These are phyloP conservation scores for Arbacia lixula DNA, from an alignment of 53 echinoderm and acorn worm genomes.

Conservation along the genomic window DNA sequence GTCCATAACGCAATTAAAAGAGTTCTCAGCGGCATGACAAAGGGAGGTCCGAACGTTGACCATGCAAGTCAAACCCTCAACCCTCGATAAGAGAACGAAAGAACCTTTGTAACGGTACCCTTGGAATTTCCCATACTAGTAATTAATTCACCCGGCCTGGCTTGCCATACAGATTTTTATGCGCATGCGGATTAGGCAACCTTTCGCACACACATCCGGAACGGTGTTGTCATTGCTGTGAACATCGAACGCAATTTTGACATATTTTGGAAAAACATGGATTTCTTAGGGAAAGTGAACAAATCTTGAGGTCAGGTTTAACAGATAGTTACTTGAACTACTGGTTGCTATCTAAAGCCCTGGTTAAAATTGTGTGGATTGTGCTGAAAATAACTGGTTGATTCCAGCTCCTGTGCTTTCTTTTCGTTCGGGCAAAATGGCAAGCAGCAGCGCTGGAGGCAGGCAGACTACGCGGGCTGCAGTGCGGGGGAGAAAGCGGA, in stretches of 20 bases:
- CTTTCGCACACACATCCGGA: conserved; percentile 56
- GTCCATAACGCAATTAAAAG: too few species aligned
- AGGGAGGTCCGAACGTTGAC: too few species aligned
- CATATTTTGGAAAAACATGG: conserved; percentile 56
- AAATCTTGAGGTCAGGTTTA: conserved; percentile 25
- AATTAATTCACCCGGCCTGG: neutral
- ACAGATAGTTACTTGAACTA: neutral
- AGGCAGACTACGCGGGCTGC: conserved; percentile 57
- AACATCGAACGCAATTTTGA: conserved; percentile 10
- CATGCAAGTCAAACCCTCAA: too few species aligned
- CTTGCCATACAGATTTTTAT: conserved; percentile 9
- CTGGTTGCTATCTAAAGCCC: neutral
- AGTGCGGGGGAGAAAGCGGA: conserved; percentile 79
- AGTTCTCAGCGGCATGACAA: too few species aligned
- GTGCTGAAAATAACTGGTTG: neutral
- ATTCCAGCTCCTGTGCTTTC: conserved; percentile 32
- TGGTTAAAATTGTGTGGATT: neutral
- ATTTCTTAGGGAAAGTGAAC: neutral
- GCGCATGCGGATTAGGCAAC: conserved; percentile 44
- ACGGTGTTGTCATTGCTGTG: conserved; percentile 31
- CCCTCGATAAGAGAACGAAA: conserved; percentile 10
- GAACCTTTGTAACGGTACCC: conserved; percentile 21
- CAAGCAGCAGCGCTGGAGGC: conserved; percentile 45
- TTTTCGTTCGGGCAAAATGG: conserved; percentile 40
- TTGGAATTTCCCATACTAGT: conserved; percentile 43